These are phyloP conservation scores for Anthrax anthrax DNA, from an alignment of 2,888 invertebrate species.

Conservation along the genomic window DNA sequence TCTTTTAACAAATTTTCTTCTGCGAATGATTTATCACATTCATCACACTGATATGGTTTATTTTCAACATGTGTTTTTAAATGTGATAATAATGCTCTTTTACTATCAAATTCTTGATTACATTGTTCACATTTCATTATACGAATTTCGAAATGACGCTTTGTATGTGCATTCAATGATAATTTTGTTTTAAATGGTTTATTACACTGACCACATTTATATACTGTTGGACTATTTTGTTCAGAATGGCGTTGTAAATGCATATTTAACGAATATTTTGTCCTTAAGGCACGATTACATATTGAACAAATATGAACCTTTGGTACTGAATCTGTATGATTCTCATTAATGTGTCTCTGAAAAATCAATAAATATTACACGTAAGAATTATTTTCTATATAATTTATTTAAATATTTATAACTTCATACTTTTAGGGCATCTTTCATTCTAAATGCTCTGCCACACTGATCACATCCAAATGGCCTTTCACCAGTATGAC, in stretches of 20 bases:
- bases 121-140: constrained; percentile 11
- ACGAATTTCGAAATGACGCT: constrained; percentile 12
- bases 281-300: constrained; percentile 18
- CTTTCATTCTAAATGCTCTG: constrained; percentile 23
- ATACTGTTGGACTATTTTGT: constrained; percentile 23
- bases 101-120: constrained; percentile 10
- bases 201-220: constrained; percentile 23
- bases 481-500: constrained; percentile 27
- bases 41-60: neutral
- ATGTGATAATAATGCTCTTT: constrained; percentile 10
- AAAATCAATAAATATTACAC: neutral
- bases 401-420: neutral
- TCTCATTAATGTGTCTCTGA: constrained; percentile 20
- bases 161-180: constrained; percentile 8
- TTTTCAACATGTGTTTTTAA: constrained; percentile 10
- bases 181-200: constrained; percentile 9
- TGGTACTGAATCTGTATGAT: constrained; percentile 15
- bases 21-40: neutral
- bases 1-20: neutral
- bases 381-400: neutral
- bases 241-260: constrained; percentile 21
- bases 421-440: constrained; percentile 21
- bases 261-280: constrained; percentile 17
- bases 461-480: constrained; percentile 24
- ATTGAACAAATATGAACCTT: constrained; percentile 18